These are phyloP conservation scores for Heliconius nattereri DNA, from an alignment of 1,140 invertebrate species.

Conservation along the genomic window DNA sequence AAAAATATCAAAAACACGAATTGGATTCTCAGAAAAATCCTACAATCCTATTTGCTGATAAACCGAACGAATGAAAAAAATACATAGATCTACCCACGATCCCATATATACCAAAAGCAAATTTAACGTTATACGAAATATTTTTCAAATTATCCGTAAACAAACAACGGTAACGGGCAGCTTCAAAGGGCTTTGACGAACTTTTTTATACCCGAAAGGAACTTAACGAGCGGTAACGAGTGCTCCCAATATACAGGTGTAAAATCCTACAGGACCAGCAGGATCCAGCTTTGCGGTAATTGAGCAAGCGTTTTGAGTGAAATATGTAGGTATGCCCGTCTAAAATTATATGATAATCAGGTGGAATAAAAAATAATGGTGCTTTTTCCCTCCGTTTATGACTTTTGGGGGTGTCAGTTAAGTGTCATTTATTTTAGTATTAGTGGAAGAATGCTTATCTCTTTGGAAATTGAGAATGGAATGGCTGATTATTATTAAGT, in stretches of 20 bases:
- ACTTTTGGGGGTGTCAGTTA: background rate
- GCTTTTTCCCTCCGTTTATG: background rate
- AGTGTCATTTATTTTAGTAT: background rate
- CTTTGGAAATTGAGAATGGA: background rate
- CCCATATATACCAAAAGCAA: background rate
- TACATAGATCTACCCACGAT: background rate
- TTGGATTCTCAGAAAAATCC: background rate
- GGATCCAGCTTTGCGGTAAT: constrained; percentile 24
- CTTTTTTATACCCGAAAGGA: constrained; percentile 26
- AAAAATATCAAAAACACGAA: background rate
- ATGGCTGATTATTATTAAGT: too few relatives aligned
- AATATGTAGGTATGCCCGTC: constrained; percentile 1
- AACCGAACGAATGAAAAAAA: background rate
- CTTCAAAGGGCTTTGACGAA: constrained; percentile 26
- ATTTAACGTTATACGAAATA: constrained; percentile 16
- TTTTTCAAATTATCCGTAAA: constrained; percentile 20
- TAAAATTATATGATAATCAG: constrained; percentile 10
- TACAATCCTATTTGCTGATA: background rate
- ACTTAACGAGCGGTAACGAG: constrained; percentile 26
- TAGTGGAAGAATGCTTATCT: background rate
- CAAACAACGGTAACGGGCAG: background rate
- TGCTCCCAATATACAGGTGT: constrained; percentile 27
- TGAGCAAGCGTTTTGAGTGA: constrained; percentile 8
- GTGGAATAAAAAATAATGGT: background rate
- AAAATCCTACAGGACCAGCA: constrained; percentile 18